These are phyloP conservation scores for Rhinichthys osculus DNA, from an alignment of 2,797 vertebrate genomes.

Conservation along the genomic window DNA sequence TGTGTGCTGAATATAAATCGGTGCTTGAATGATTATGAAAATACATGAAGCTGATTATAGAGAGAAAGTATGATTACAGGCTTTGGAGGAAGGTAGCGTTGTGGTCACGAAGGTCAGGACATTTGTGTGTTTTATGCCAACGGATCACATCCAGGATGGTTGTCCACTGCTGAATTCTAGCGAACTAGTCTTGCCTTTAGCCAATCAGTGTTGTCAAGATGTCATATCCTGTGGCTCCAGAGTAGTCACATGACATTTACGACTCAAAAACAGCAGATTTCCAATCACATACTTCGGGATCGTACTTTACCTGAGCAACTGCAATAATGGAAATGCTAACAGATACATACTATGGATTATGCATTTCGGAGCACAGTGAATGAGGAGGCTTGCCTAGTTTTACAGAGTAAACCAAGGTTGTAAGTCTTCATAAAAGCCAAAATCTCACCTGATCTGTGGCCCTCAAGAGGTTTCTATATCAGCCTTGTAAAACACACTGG, in stretches of 20 bases:
- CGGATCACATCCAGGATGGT: slow-evolving; percentile 1
- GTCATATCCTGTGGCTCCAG: neutral
- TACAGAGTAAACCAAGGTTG: neutral
- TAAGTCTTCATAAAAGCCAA: slow-evolving; percentile 49
- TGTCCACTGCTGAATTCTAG: neutral
- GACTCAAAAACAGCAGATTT: neutral
- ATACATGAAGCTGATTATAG: slow-evolving; percentile 42
- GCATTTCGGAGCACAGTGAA: neutral
- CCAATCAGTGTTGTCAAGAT: neutral
- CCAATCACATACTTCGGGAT: neutral
- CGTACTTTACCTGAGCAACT: neutral
- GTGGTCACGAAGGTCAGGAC: slow-evolving; percentile 1
- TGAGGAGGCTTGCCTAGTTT: neutral
- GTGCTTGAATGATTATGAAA: slow-evolving; percentile 46
- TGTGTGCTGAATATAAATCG: slow-evolving; percentile 42
- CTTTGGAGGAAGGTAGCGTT: neutral
- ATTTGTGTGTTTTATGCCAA: neutral
- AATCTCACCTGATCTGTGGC: slow-evolving; percentile 67
- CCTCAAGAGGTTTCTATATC: slow-evolving; percentile 73
- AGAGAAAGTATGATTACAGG: slow-evolving; percentile 27
- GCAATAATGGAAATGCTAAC: neutral
- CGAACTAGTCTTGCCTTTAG: neutral
- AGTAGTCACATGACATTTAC: neutral
- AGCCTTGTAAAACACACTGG: slow-evolving; percentile 68
- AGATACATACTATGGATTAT: neutral